Evolutionary conservation across 2,797 vertebrate species (phyloP).

Genomic region (Percopsis omiscomaycus): DNA sequence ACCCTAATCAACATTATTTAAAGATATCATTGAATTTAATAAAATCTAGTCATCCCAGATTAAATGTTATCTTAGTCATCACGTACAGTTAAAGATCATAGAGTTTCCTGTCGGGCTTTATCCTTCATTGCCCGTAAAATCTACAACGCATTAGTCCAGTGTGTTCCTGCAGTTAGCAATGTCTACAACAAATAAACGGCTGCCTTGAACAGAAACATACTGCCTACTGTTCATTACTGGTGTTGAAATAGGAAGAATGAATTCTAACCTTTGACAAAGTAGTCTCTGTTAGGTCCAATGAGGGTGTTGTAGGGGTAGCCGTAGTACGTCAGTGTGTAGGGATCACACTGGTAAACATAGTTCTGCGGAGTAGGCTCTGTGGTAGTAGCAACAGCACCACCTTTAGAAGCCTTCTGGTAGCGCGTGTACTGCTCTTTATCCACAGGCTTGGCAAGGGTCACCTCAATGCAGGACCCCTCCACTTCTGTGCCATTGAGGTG

Average conservation of each 20-base stretch:
- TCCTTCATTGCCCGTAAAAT: slow-evolving; percentile 22
- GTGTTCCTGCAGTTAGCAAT: slow-evolving; percentile 24
- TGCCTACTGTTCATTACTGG: slow-evolving; percentile 4
- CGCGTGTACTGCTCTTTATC: slow-evolving; percentile 99
- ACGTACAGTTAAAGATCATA: slow-evolving; percentile 29
- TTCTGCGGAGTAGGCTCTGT: slow-evolving; percentile 82
- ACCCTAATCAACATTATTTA: slow-evolving; percentile 40
- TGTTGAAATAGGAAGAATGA: slow-evolving; percentile 17
- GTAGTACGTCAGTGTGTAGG: slow-evolving; percentile 94
- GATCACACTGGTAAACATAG: slow-evolving; percentile 96
- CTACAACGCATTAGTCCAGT: slow-evolving; percentile 10
- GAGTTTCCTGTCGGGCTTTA: not conserved
- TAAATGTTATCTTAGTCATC: slow-evolving; percentile 40
- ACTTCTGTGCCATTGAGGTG: slow-evolving; percentile 93
- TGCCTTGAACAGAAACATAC: slow-evolving; percentile 33
- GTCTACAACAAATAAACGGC: slow-evolving; percentile 18
- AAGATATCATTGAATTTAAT: slow-evolving; percentile 18
- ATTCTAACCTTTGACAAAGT: slow-evolving; percentile 97
- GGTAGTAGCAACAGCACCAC: slow-evolving; percentile 63
- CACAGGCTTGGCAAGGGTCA: slow-evolving; percentile 96
- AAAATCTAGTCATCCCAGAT: slow-evolving; percentile 31
- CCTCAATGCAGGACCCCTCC: slow-evolving; percentile 95
- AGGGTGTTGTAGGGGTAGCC: slow-evolving; percentile 97
- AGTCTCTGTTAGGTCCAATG: slow-evolving; percentile 97
- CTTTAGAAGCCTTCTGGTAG: slow-evolving; percentile 97